These are phyloP conservation scores for Eulithis prunata DNA, from an alignment of 2,888 invertebrate genomes.

Conservation along the genomic window DNA sequence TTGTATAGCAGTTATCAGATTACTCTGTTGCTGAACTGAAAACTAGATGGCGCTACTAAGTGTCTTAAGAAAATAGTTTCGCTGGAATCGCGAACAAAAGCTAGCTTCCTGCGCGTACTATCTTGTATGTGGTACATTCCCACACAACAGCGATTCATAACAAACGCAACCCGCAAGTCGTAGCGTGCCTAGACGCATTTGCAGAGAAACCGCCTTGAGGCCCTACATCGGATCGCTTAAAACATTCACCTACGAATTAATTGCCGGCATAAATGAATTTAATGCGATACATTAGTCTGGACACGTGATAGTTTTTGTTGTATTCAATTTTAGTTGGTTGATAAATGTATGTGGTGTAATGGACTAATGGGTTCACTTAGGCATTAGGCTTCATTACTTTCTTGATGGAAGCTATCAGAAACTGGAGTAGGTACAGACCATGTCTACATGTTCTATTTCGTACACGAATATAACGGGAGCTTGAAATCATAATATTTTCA, in stretches of 20 bases:
- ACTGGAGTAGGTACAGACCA: no score
- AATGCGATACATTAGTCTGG: slow-evolving; percentile 61
- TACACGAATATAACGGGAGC: no score
- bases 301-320: slow-evolving; percentile 40
- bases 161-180: slow-evolving; percentile 40
- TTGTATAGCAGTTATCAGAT: no score
- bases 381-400: not conserved
- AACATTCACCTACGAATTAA: slow-evolving; percentile 68
- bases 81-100: not conserved
- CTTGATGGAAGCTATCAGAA: not conserved
- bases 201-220: slow-evolving; percentile 46
- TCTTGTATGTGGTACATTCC: slow-evolving; percentile 43
- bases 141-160: slow-evolving; percentile 53
- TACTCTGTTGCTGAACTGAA: no score
- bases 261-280: slow-evolving; percentile 72
- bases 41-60: slow-evolving; percentile 2
- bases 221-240: slow-evolving; percentile 56
- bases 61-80: no score
- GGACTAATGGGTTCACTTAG: not conserved
- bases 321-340: slow-evolving; percentile 23
- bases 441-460: no score
- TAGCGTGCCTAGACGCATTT: slow-evolving; percentile 70
- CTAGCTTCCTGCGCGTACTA: slow-evolving; percentile 10
- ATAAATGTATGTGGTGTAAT: slow-evolving; percentile 6
- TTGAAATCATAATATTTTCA: no score